Conservation (phyloP, 1,140 invertebrate genomes). For the Manduca sexta region DNA sequence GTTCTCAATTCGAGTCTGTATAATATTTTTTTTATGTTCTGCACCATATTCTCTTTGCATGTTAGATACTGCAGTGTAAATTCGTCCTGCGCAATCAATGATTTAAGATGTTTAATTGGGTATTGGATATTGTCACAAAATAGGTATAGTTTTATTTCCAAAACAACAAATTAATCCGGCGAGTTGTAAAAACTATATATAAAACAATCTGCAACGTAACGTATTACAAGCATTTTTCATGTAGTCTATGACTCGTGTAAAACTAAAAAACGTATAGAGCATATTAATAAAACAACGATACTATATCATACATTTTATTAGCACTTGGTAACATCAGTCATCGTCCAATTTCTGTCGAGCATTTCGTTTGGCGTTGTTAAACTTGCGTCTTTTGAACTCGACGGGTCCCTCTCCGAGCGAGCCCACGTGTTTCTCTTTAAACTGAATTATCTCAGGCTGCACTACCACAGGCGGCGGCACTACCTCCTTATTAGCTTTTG, state of each 20-base stretch:
- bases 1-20: too few relatives aligned
- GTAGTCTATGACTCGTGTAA: not conserved
- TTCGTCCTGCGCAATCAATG: too few relatives aligned
- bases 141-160: too few relatives aligned
- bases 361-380: slow-evolving; percentile 72
- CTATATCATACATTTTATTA: slow-evolving; percentile 4
- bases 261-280: not conserved
- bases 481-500: slow-evolving; percentile 42
- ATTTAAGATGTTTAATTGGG: too few relatives aligned
- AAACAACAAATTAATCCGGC: too few relatives aligned
- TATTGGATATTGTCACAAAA: too few relatives aligned
- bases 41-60: too few relatives aligned
- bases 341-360: slow-evolving; percentile 76
- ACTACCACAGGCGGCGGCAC: slow-evolving; percentile 45
- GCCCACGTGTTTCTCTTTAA: slow-evolving; percentile 50
- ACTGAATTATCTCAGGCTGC: slow-evolving; percentile 43
- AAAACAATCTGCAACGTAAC: too few relatives aligned
- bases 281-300: slow-evolving; percentile 3
- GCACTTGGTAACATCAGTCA: slow-evolving; percentile 48
- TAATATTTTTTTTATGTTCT: too few relatives aligned
- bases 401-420: slow-evolving; percentile 59
- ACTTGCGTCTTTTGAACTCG: slow-evolving; percentile 79
- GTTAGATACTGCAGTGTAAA: too few relatives aligned
- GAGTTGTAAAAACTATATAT: too few relatives aligned
- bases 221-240: too few relatives aligned